Conservation (phyloP, 2,888 invertebrate species). For the Harpalus rufipes region DNA sequence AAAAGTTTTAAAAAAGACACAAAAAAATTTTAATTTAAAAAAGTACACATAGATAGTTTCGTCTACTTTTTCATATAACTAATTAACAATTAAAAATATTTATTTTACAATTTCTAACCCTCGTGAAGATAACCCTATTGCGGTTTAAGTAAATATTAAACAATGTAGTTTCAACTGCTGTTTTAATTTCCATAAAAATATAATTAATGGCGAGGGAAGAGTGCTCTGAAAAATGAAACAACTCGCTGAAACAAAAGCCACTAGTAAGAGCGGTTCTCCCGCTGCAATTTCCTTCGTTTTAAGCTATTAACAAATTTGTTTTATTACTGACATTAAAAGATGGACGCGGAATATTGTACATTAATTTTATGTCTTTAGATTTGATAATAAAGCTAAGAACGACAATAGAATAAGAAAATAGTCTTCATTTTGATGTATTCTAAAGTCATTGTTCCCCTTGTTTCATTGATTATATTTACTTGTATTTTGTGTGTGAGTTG, state of each 20-base stretch:
- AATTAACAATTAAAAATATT: slow-evolving; percentile 43
- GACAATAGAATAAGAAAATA: background rate
- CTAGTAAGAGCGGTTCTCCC: slow-evolving; percentile 7
- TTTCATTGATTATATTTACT: too few relatives aligned
- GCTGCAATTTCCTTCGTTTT: slow-evolving; percentile 22
- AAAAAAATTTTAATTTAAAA: slow-evolving; percentile 27
- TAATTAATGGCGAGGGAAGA: slow-evolving; percentile 40
- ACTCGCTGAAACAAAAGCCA: slow-evolving; percentile 25
- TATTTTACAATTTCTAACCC: slow-evolving; percentile 26
- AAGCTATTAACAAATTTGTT: slow-evolving; percentile 43
- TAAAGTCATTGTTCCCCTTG: too few relatives aligned
- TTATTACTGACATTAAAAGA: slow-evolving; percentile 29
- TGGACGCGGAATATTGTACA: background rate
- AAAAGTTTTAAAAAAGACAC: slow-evolving; percentile 12
- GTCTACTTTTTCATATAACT: background rate
- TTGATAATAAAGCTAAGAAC: background rate
- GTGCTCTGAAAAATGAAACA: slow-evolving; percentile 41
- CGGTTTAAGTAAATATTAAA: slow-evolving; percentile 43
- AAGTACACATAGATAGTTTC: slow-evolving; percentile 32
- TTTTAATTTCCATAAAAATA: slow-evolving; percentile 53
- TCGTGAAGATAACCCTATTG: background rate
- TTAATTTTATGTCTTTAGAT: background rate
- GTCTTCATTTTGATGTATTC: background rate
- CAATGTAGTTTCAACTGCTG: slow-evolving; percentile 48
- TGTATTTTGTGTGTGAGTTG: too few relatives aligned